Evolutionary conservation across 2,797 vertebrate genomes (phyloP).

Genomic region (Coluber constrictor): DNA sequence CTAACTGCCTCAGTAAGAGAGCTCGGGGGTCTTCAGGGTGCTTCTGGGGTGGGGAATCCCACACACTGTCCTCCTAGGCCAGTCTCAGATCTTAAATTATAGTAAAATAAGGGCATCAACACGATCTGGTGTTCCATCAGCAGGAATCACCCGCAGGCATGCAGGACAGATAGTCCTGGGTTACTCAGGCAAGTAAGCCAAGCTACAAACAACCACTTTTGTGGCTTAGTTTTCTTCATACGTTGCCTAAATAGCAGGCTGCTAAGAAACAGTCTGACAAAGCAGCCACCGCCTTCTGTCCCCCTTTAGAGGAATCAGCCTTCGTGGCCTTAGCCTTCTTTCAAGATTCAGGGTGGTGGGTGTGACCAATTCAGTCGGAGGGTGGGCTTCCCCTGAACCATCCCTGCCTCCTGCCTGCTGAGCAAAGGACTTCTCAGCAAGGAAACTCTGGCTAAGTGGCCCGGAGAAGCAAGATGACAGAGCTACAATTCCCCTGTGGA

Average conservation of each 20-base stretch:
- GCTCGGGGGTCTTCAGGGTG: too few relatives aligned
- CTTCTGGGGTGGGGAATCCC: neutral
- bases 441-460: neutral
- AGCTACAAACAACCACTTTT: neutral
- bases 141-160: too few relatives aligned
- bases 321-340: neutral
- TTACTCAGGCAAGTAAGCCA: neutral
- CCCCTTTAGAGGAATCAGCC: neutral
- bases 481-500: slow-evolving; percentile 22
- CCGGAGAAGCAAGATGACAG: rapidly evolving
- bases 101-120: neutral
- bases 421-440: neutral
- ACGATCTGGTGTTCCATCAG: neutral
- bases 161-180: too few relatives aligned
- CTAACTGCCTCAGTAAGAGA: rapidly evolving
- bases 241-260: neutral
- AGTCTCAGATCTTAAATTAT: neutral
- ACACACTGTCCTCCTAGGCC: too few relatives aligned
- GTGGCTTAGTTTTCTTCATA: neutral
- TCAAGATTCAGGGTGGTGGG: neutral
- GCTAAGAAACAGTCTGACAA: neutral
- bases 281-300: neutral
- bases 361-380: neutral
- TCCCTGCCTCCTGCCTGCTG: neutral
- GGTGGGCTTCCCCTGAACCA: neutral